A percentile compares a stretch with the other conserved stretches of the same genome.
Conservation (phyloP, 2,888 invertebrate genomes). For the Megastigmus dorsalis region DNA sequence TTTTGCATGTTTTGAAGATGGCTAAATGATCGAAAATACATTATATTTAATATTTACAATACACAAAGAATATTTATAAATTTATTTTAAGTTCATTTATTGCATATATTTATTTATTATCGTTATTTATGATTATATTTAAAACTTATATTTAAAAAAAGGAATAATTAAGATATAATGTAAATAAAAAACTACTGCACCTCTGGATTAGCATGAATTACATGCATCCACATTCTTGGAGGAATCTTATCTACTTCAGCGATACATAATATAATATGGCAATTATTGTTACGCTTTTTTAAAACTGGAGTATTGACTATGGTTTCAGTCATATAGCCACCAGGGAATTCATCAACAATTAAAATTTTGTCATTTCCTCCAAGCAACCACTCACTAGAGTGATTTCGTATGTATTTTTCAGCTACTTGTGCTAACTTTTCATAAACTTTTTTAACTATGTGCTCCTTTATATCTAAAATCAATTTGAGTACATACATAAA, state of each 20-base stretch:
- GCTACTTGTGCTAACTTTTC: slow-evolving; percentile 77
- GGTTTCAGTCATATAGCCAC: slow-evolving; percentile 78
- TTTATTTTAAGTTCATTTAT: not conserved
- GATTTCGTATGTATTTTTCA: slow-evolving; percentile 74
- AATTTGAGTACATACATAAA: not conserved
- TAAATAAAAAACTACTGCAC: slow-evolving; percentile 53
- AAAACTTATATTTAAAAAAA: too few relatives aligned
- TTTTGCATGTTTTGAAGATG: slow-evolving; percentile 41
- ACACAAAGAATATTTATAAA: not conserved
- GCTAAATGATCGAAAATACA: slow-evolving; percentile 27
- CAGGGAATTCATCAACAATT: slow-evolving; percentile 81
- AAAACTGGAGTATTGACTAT: slow-evolving; percentile 75
- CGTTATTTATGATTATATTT: too few relatives aligned
- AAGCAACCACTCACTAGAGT: slow-evolving; percentile 76
- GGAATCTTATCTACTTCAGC: slow-evolving; percentile 77
- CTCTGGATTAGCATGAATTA: slow-evolving; percentile 68
- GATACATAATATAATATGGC: slow-evolving; percentile 79
- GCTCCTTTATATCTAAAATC: slow-evolving; percentile 77
- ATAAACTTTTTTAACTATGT: slow-evolving; percentile 78
- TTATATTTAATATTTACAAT: slow-evolving; percentile 11
- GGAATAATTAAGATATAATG: slow-evolving; percentile 11
- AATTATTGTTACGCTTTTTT: slow-evolving; percentile 76
- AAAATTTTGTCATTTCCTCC: slow-evolving; percentile 79
- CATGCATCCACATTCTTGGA: slow-evolving; percentile 74
- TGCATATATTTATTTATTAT: not conserved